phyloP scores from a whole-genome alignment of 2,113 vertebrate species.

The Anolis sagrei region DNA sequence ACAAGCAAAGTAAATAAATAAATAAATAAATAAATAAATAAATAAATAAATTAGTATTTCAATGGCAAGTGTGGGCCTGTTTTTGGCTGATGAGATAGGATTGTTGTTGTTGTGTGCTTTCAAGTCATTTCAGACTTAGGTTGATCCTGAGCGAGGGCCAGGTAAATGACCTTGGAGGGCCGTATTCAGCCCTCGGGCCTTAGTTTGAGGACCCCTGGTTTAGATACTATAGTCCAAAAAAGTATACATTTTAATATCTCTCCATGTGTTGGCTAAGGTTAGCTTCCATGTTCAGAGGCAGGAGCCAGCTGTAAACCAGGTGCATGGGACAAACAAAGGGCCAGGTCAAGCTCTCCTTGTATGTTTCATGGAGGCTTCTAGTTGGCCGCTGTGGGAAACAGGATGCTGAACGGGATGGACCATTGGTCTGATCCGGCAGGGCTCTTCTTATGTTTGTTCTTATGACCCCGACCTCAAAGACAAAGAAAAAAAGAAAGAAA shows the following conservation, averaged over 20 bases:
- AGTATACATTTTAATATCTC: neutral
- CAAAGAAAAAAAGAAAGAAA: neutral
- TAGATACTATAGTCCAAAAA: neutral
- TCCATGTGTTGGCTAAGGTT: neutral
- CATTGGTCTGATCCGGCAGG: neutral
- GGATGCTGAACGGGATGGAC: neutral
- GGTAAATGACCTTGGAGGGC: no score
- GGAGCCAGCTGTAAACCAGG: neutral
- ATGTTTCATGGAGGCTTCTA: neutral
- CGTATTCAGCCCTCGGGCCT: no score
- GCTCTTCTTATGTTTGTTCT: conserved; percentile 10
- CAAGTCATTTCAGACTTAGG: no score
- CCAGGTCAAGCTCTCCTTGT: neutral
- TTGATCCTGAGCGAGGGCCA: no score
- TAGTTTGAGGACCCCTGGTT: no score
- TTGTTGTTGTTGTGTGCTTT: no score
- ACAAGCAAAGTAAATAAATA: no score
- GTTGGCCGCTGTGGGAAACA: neutral
- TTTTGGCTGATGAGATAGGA: no score
- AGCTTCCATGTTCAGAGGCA: neutral
- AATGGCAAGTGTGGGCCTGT: no score
- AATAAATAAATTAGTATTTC: no score
- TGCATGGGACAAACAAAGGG: neutral
- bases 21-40: no score
- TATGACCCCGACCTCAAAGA: conserved; percentile 24